phyloP scores from a whole-genome alignment of 2,888 invertebrate species.

The Serrognathus titanus region DNA sequence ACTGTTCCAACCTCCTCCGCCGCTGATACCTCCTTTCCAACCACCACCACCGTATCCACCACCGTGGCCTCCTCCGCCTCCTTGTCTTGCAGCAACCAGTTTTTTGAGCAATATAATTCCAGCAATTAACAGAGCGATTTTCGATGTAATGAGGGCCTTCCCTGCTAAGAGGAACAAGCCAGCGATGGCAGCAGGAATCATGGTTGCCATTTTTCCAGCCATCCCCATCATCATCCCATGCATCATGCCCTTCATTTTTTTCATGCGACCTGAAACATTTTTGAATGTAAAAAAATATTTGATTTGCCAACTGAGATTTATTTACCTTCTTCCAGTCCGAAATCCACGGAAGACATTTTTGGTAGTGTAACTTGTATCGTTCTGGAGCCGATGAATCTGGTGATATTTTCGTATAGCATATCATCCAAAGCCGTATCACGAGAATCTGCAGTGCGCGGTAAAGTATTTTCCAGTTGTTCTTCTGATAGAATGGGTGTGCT shows the following conservation, averaged over 20 bases:
- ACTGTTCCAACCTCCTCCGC: slow-evolving; percentile 48
- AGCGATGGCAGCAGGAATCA: slow-evolving; percentile 77
- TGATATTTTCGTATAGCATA: slow-evolving; percentile 68
- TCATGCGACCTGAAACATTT: slow-evolving; percentile 62
- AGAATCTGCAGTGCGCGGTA: slow-evolving; percentile 64
- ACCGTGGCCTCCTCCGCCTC: slow-evolving; percentile 49
- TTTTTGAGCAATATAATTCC: slow-evolving; percentile 83
- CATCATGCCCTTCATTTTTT: slow-evolving; percentile 88
- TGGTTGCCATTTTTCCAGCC: slow-evolving; percentile 78
- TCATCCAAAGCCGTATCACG: slow-evolving; percentile 66
- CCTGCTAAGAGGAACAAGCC: slow-evolving; percentile 78
- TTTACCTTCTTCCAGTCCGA: slow-evolving; percentile 73
- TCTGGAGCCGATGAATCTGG: slow-evolving; percentile 70
- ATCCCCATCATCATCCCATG: slow-evolving; percentile 88
- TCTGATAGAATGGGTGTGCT: slow-evolving; percentile 52
- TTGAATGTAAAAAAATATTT: background rate
- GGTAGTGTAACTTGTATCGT: slow-evolving; percentile 75
- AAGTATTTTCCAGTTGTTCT: slow-evolving; percentile 65
- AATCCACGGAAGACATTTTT: slow-evolving; percentile 64
- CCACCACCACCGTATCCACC: slow-evolving; percentile 41
- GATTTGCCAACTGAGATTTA: background rate
- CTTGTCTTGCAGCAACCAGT: slow-evolving; percentile 65
- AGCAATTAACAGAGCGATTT: slow-evolving; percentile 76
- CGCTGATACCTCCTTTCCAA: slow-evolving; percentile 42
- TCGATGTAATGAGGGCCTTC: slow-evolving; percentile 76